Evolutionary conservation across 1,140 invertebrate species (phyloP), one percentile per base, ranked within the genome.

Genomic region (Acyrthosiphon pisum): DNA sequence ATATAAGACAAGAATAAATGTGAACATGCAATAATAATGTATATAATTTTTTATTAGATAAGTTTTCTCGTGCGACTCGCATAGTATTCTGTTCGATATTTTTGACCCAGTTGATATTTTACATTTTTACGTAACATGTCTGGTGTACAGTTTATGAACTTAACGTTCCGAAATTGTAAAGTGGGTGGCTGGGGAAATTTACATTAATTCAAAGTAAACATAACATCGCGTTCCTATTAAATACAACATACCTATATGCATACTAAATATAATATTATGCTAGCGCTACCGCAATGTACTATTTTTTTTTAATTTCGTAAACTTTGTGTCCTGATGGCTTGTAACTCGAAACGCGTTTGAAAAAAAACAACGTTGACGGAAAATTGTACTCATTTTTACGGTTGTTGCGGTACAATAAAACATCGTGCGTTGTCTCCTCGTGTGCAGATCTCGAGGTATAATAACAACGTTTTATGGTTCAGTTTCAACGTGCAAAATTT

Each of bases 401-500:
- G 60, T n/a, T 76, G n/a, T 76, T 68, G 60, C 11, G 60, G 60
- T 14, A 76, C n/a, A 76, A 76, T 76, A 76, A 76, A 76, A n/a
- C 30, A 76, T n/a, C 14, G n/a, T 35, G 48, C 48, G 30, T 30
- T 76, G 30, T 76, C 11, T 14, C n/a, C 60, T 76, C 30, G n/a
- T 76, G 30, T 76, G 60, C 60, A 76, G 18, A 76, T n/a, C n/a
- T n/a, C 14, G 30, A 76, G 60, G 60, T 76, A 76, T 76, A 76
- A 76, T 76, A 76, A 76, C n/a, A 76, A 76, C n/a, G 30, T 76
- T 76, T 76, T 76, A 76, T 76, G 60, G 60, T 76, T 35, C n/a
- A 76, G 60, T 76, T 76, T 76, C n/a, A 76, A 76, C 60, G 30
- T 76, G 14, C 30, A 76, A 14, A 76, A 76, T 76, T 76, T 76